A percentile compares a stretch with the other conserved stretches of the same genome.
Evolutionary conservation across 2,797 vertebrate genomes (phyloP).

Genomic region (Nannoperca obscura): DNA sequence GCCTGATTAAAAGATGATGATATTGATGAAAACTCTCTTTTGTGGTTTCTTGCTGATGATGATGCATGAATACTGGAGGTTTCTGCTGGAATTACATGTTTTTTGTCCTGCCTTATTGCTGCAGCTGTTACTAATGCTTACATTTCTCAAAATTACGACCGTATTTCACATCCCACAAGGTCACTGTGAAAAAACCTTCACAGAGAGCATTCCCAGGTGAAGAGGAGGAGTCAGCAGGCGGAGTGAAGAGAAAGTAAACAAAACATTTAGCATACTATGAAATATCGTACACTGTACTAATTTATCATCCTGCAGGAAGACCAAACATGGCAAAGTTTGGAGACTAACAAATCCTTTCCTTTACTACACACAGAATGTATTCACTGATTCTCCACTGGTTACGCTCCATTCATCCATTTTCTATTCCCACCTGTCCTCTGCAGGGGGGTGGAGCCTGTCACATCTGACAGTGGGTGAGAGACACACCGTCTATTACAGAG

Average conservation of each 20-base stretch:
- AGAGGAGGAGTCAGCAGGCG: background rate
- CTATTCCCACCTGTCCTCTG: background rate
- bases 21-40: constrained; percentile 5
- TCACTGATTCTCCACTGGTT: background rate
- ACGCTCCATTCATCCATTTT: background rate
- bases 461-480: background rate
- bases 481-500: background rate
- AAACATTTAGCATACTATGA: no score
- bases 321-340: no score
- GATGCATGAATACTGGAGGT: background rate
- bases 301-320: no score
- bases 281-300: background rate
- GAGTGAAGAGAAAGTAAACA: background rate
- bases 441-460: background rate
- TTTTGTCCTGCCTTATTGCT: background rate
- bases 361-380: background rate
- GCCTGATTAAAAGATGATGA: constrained; percentile 16
- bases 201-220: background rate
- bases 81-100: background rate
- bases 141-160: constrained; percentile 2
- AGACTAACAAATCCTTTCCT: background rate
- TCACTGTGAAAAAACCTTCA: background rate
- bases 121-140: background rate
- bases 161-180: background rate
- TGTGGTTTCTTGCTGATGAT: background rate